phyloP scores from a whole-genome alignment of 2,797 vertebrate species.

The Propithecus perrieri region DNA sequence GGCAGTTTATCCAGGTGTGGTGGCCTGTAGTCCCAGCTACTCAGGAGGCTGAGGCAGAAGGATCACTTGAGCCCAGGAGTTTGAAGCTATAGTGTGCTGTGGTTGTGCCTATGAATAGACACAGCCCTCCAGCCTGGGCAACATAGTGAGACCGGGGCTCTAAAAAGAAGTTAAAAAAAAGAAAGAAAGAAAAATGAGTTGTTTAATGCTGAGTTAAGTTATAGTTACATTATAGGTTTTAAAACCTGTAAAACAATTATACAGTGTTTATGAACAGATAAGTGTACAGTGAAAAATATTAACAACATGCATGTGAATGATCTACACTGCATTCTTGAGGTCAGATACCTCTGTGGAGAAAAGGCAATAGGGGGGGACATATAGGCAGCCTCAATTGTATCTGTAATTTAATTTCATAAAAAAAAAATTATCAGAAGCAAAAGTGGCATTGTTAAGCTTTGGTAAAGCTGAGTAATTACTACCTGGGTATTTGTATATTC shows the following conservation, averaged over 20 bases:
- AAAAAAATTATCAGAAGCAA: not conserved
- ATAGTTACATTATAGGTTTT: conserved; percentile 37
- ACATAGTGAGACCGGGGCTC: not conserved
- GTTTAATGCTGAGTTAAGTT: conserved; percentile 31
- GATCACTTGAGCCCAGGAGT: not conserved
- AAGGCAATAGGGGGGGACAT: not conserved
- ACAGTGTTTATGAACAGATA: not conserved
- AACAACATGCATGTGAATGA: not conserved
- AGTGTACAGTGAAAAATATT: not conserved
- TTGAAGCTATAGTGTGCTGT: not conserved
- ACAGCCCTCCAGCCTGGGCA: not conserved
- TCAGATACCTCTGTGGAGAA: not conserved
- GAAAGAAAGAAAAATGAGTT: not conserved
- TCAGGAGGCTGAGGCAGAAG: not conserved
- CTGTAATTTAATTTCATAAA: conserved; percentile 26
- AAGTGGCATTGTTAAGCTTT: conserved; percentile 30
- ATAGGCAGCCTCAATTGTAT: not conserved
- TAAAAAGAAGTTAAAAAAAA: not conserved
- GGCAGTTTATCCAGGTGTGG: not conserved
- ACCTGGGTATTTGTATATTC: not conserved
- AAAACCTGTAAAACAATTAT: conserved; percentile 24
- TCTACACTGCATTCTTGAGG: not conserved
- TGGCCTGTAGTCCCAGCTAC: not conserved
- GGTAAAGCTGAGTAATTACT: conserved; percentile 31
- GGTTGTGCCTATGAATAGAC: not conserved